phyloP scores from a whole-genome alignment of 2,113 vertebrate genomes.

The Tichodroma muraria region DNA sequence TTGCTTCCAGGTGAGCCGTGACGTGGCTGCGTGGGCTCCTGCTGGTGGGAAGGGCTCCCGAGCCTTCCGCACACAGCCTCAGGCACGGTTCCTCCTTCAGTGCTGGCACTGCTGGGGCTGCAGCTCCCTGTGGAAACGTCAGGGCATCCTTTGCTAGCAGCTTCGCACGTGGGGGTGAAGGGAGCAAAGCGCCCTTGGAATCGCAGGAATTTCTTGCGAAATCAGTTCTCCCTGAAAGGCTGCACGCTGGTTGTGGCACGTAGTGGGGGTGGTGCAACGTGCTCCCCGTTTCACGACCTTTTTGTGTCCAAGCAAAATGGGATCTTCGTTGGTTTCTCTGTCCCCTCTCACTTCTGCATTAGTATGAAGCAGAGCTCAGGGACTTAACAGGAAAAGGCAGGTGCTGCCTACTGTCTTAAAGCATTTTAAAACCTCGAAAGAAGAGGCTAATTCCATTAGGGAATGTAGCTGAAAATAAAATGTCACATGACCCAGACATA shows the following conservation, averaged over 20 bases:
- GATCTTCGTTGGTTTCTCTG: background rate
- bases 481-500: too few relatives aligned
- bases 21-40: background rate
- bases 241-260: background rate
- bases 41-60: background rate
- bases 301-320: background rate
- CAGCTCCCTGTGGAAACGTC: background rate
- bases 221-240: background rate
- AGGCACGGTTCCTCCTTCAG: background rate
- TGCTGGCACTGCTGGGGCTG: background rate
- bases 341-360: background rate
- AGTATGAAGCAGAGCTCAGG: background rate
- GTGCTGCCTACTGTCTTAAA: rapidly evolving
- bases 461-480: background rate
- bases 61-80: background rate
- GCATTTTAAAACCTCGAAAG: background rate
- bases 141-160: background rate
- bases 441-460: rapidly evolving
- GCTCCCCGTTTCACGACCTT: rapidly evolving
- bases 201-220: background rate
- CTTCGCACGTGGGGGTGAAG: background rate
- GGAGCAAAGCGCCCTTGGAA: background rate
- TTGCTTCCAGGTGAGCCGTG: background rate
- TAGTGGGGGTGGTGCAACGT: rapidly evolving
- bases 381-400: background rate